These are phyloP conservation scores for Cosmorhoe ocellata DNA, from an alignment of 2,888 invertebrate species.

Conservation along the genomic window DNA sequence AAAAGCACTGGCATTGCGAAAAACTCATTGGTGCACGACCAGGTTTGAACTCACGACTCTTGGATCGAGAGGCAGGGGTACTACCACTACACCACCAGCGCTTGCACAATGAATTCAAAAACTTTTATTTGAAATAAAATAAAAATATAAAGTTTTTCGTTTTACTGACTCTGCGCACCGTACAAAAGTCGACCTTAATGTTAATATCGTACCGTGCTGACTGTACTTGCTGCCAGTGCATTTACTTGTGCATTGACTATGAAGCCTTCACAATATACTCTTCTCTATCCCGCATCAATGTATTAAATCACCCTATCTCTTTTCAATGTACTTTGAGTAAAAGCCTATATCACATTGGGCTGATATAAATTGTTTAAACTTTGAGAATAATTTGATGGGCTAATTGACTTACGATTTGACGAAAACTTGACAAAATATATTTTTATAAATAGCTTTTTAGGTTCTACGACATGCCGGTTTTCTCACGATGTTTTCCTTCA, in stretches of 20 bases:
- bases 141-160: no score
- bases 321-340: constrained; percentile 30
- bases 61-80: no score
- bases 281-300: constrained; percentile 44
- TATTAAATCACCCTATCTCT: constrained; percentile 40
- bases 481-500: no score
- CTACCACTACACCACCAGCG: no score
- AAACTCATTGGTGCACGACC: no score
- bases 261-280: constrained; percentile 42
- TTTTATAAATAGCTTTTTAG: no score
- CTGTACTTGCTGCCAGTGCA: constrained; percentile 61
- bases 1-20: no score
- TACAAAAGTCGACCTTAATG: constrained; percentile 35
- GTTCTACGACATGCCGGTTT: no score
- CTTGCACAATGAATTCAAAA: no score
- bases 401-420: constrained; percentile 1
- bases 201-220: constrained; percentile 42
- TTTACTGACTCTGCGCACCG: constrained; percentile 29
- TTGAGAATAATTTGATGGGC: constrained; percentile 16
- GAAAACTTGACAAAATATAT: no score
- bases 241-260: constrained; percentile 64
- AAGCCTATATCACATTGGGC: constrained; percentile 36
- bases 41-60: no score
- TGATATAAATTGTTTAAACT: constrained; percentile 31
- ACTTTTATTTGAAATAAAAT: no score